Base-by-base conservation (phyloP, 2,888 invertebrate species). In the Acronicta psi region DNA sequence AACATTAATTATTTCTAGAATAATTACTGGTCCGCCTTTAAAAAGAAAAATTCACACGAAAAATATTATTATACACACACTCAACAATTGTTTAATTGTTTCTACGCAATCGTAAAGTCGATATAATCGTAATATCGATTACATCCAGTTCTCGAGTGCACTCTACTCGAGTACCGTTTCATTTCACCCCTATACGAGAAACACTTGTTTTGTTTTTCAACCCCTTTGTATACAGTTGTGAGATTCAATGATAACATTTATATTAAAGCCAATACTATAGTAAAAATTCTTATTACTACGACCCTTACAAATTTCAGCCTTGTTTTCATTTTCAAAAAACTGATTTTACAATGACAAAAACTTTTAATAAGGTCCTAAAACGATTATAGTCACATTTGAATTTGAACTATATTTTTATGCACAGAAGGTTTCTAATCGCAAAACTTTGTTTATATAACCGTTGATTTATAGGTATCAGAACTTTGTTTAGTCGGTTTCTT, bases 81-180 rank as follows among this genome's bases (percentile, higher is more conserved):
- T 44, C 49, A 40, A 44, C 57, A 41, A 50, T 67, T 70, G 57
- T 64, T 54, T 52, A 49, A 55, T 74, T 66, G 66, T 69, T 60
- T 72, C 60, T 54, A 31, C 40, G 41, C 17, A 59, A 51, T 59
- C 45, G 41, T 20, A 47, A 44, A 61, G 47, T 67, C 64, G 75
- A 67, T 69, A 58, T 66, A 83, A 80, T 80, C 84, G 81, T 84
- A 83, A 86, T 91, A 91, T 91, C 90, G 85, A 89, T 91, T 90
- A 85, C 90, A 85, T 59, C 75, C 59, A 73, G 75, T 59, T 60
- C 59, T 69, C 77, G 71, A 73, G 77, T 61, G 68, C 76, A 70
- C 82, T 85, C 68, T 70, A 73, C 51, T 82, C 77, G 69, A 85
- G 83, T 77, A 62, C 75, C 43, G 18, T 59, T 51, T 49, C 46